Evolutionary conservation across 2,113 vertebrate species (phyloP).

Genomic region (Scolopax mira): DNA sequence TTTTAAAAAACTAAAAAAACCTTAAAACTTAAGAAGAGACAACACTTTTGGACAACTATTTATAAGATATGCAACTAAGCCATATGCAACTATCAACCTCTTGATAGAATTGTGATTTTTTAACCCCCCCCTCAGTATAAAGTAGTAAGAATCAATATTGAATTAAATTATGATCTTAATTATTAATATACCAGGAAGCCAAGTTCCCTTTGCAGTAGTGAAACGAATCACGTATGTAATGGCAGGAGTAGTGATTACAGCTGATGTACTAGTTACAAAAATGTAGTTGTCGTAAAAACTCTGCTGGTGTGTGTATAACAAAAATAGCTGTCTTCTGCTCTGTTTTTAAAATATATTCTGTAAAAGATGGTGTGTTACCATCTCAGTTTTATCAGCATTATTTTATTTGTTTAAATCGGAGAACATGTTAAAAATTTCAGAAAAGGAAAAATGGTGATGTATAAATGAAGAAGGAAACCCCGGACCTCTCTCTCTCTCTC

Average conservation of each 20-base stretch:
- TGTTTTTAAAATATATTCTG: neutral
- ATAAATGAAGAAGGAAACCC: neutral
- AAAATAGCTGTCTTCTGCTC: neutral
- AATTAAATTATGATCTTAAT: slow-evolving; percentile 37
- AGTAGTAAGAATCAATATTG: slow-evolving; percentile 5
- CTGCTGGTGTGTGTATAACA: neutral
- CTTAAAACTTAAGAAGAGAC: neutral
- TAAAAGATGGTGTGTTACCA: neutral
- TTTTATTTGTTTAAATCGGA: neutral
- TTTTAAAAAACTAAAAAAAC: neutral
- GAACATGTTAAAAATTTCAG: neutral
- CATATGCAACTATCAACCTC: no score
- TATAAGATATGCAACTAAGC: neutral
- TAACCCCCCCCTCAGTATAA: neutral
- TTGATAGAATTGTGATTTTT: neutral
- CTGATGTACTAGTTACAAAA: neutral
- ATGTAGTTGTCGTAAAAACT: neutral
- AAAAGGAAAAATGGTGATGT: neutral
- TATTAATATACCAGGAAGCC: slow-evolving; percentile 29
- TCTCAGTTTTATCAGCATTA: neutral
- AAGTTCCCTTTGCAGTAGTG: neutral
- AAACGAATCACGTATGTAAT: neutral
- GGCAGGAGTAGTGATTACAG: neutral
- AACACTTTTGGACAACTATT: neutral
- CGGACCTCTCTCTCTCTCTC: neutral